phyloP scores from a whole-genome alignment of 1,140 invertebrate genomes.

The Meteorus sp. region DNA sequence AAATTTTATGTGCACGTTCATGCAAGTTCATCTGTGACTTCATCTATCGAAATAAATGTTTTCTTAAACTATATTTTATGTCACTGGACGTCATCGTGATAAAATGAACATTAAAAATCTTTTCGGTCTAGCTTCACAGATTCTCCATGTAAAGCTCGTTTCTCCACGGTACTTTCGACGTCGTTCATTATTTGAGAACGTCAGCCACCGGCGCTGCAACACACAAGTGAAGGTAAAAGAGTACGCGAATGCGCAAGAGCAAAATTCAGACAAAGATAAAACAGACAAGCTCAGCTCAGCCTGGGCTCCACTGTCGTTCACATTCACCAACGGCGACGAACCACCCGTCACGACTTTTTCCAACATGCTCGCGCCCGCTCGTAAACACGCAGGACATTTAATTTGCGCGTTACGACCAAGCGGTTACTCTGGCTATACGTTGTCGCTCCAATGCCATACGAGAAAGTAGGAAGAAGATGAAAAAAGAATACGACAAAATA shows the following conservation, averaged over 20 bases:
- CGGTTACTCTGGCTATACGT: constrained; percentile 20
- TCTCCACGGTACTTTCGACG: constrained; percentile 3
- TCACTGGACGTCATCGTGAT: not conserved
- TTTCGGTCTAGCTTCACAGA: constrained; percentile 8
- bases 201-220: not conserved
- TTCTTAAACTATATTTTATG: not conserved
- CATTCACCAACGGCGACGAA: constrained; percentile 6
- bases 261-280: too few species aligned
- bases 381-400: constrained; percentile 31
- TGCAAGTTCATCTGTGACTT: not conserved
- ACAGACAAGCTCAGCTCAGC: not conserved
- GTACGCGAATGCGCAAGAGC: too few species aligned
- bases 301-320: constrained; percentile 1
- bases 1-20: too few species aligned
- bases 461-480: too few species aligned
- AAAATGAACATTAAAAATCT: constrained; percentile 13
- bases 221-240: not conserved
- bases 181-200: constrained; percentile 15
- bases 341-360: constrained; percentile 11
- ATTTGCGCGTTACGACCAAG: constrained; percentile 29
- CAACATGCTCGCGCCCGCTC: constrained; percentile 15
- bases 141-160: not conserved
- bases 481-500: too few species aligned
- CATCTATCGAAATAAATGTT: too few species aligned
- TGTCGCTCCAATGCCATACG: too few species aligned